Percentiles rank a stretch among this genome's conserved stretches.
phyloP scores from a whole-genome alignment of 2,888 invertebrate species.

The Cheilosia urbana region DNA sequence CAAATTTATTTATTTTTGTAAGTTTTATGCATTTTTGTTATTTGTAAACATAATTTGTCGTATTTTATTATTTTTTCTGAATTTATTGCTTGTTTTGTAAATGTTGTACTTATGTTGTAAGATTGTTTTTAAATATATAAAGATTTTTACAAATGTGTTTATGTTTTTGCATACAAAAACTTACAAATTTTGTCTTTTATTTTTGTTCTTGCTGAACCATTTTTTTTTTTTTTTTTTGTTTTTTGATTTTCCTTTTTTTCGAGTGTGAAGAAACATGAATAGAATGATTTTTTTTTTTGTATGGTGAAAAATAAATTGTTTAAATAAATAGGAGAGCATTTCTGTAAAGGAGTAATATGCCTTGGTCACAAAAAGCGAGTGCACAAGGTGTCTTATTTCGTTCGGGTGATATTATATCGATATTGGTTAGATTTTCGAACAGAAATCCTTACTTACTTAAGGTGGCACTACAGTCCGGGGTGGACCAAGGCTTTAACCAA shows the following conservation, averaged over 20 bases:
- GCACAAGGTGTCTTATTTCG: too few species aligned
- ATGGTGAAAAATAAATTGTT: too few species aligned
- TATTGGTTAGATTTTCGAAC: too few species aligned
- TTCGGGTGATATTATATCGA: too few species aligned
- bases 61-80: constrained; percentile 40
- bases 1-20: background rate
- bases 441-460: too few species aligned
- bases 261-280: background rate
- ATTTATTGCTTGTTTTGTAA: constrained; percentile 48
- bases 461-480: too few species aligned
- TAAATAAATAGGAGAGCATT: background rate
- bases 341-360: background rate
- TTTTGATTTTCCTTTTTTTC: constrained; percentile 20
- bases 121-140: constrained; percentile 61
- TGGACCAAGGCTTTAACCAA: too few species aligned
- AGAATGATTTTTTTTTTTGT: too few species aligned
- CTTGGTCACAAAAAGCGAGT: too few species aligned
- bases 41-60: constrained; percentile 17
- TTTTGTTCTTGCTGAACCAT: constrained; percentile 19
- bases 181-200: constrained; percentile 59
- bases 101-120: constrained; percentile 73
- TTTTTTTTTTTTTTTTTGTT: constrained; percentile 35
- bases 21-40: constrained; percentile 4
- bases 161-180: constrained; percentile 49
- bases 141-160: constrained; percentile 44